Conservation (phyloP, 35 echinoderm and acorn worm genomes). For the Eucidaris tribuloides region DNA sequence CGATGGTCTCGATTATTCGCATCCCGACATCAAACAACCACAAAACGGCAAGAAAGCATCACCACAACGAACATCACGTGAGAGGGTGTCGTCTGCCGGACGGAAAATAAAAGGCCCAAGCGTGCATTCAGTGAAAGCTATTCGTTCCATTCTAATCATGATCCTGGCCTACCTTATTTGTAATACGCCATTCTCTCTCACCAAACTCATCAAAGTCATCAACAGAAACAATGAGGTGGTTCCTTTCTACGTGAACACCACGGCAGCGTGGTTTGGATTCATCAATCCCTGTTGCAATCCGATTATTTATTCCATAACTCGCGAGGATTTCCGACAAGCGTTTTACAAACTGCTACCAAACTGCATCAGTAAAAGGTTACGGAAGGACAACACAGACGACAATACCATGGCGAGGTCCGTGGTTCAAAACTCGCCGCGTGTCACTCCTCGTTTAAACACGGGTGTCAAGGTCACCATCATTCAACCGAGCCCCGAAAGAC, state of each 20-base stretch:
- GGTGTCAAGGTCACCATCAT: neutral
- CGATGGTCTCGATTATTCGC: too few relatives aligned
- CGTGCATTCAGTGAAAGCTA: constrained; percentile 44
- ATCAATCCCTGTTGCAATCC: constrained; percentile 87
- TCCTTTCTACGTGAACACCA: constrained; percentile 54
- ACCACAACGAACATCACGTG: too few relatives aligned
- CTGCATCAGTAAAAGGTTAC: neutral
- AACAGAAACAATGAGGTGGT: constrained; percentile 52
- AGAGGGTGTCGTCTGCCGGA: too few relatives aligned
- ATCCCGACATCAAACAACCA: too few relatives aligned
- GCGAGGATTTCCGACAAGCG: constrained; percentile 64
- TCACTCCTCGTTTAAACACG: neutral
- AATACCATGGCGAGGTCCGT: neutral
- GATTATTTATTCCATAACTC: constrained; percentile 74
- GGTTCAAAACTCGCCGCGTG: neutral
- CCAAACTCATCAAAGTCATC: constrained; percentile 88
- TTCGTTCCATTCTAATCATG: constrained; percentile 73
- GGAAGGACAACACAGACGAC: neutral
- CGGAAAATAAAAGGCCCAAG: neutral
- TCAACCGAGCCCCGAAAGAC: neutral
- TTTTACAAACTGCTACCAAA: constrained; percentile 45
- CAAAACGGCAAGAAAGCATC: too few relatives aligned
- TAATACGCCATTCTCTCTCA: constrained; percentile 82
- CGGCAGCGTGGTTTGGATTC: constrained; percentile 71
- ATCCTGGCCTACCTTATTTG: constrained; percentile 65